phyloP scores from a whole-genome alignment of 2,797 vertebrate species.

The Sebastes variabilis region DNA sequence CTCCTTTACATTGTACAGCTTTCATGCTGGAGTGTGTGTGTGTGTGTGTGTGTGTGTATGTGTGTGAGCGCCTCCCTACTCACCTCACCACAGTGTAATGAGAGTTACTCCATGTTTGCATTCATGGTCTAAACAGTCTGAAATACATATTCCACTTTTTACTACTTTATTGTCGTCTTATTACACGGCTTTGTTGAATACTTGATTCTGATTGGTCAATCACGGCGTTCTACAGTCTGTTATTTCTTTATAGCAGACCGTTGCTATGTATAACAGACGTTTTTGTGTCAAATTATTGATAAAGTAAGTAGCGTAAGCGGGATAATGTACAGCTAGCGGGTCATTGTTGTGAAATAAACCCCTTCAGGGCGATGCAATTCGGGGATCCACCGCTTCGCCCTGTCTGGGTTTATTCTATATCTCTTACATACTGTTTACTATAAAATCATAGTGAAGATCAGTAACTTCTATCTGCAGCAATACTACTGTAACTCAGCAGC shows the following conservation, averaged over 20 bases:
- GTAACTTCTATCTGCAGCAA: not conserved
- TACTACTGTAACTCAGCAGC: too few relatives aligned
- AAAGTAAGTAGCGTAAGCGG: too few relatives aligned
- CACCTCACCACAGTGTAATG: not conserved
- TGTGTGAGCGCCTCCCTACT: not conserved
- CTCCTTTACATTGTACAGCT: slow-evolving; percentile 58
- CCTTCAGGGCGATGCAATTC: too few relatives aligned
- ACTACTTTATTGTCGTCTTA: not conserved
- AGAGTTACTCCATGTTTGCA: not conserved
- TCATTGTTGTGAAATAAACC: too few relatives aligned
- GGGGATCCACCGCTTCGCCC: accelerated
- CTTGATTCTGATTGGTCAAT: too few relatives aligned
- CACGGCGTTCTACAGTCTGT: too few relatives aligned
- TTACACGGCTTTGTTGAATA: too few relatives aligned
- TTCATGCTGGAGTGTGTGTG: slow-evolving; percentile 2
- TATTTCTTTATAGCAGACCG: too few relatives aligned
- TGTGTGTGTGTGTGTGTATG: slow-evolving; percentile 21
- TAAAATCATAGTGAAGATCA: not conserved
- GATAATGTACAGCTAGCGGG: too few relatives aligned
- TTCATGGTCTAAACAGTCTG: not conserved
- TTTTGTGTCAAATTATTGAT: too few relatives aligned
- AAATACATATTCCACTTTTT: not conserved
- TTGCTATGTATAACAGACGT: too few relatives aligned
- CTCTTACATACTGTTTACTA: not conserved
- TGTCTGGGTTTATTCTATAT: too few relatives aligned